Conservation (phyloP, 1,140 invertebrate genomes). For the Steinernema feltiae region DNA sequence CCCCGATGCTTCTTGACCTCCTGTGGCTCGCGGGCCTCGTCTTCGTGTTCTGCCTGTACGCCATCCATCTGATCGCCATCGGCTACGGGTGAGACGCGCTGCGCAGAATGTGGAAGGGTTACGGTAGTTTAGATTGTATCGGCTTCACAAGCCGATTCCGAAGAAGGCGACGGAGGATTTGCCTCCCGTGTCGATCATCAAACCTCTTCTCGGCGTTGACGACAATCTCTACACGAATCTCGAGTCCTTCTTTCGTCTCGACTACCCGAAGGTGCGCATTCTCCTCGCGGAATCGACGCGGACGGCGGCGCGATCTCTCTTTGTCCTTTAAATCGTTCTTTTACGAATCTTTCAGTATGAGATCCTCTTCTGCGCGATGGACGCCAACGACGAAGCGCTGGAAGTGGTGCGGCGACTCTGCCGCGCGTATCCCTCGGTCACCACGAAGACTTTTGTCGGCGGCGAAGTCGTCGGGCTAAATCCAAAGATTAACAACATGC, state of each 20-base stretch:
- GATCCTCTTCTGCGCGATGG: constrained; percentile 89
- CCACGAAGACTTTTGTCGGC: constrained; percentile 51
- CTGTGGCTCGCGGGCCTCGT: constrained; percentile 27
- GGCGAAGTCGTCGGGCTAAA: constrained; percentile 82
- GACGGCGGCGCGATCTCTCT: too few species aligned
- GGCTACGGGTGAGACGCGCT: constrained; percentile 51
- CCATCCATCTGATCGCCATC: constrained; percentile 49
- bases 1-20: not conserved
- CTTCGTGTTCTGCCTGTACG: constrained; percentile 50
- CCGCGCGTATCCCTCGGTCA: constrained; percentile 80
- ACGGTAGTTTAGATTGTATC: constrained; percentile 22
- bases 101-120: too few species aligned
- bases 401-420: constrained; percentile 78
- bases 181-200: constrained; percentile 84
- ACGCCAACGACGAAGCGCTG: constrained; percentile 80
- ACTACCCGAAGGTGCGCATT: constrained; percentile 79
- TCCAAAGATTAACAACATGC: constrained; percentile 99
- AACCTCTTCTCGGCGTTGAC: constrained; percentile 89
- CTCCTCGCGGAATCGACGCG: too few species aligned
- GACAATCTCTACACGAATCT: constrained; percentile 85
- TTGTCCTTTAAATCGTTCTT: constrained; percentile 15
- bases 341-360: constrained; percentile 70
- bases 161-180: constrained; percentile 53
- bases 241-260: constrained; percentile 91
- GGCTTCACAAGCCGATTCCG: constrained; percentile 36